Percentiles rank a stretch among this genome's conserved stretches.
These are phyloP conservation scores for Siphamia tubifer DNA, from an alignment of 2,113 vertebrate genomes.

Conservation along the genomic window DNA sequence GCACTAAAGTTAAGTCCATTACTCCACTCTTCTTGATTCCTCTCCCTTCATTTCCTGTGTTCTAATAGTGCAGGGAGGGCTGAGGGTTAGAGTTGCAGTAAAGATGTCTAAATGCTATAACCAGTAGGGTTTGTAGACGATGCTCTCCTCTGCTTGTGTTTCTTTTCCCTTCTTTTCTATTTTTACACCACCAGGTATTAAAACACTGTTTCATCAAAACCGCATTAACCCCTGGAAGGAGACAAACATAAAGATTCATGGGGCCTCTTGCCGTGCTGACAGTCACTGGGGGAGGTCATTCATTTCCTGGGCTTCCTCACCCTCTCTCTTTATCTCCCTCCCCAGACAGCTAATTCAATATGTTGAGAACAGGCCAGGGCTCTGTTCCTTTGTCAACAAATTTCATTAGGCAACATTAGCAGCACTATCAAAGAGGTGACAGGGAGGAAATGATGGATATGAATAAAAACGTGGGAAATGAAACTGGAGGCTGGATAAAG, in stretches of 20 bases:
- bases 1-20: slow-evolving; percentile 68
- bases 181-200: slow-evolving; percentile 54
- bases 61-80: too few relatives aligned
- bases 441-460: slow-evolving; percentile 60
- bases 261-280: slow-evolving; percentile 42
- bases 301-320: slow-evolving; percentile 37
- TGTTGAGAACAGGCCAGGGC: slow-evolving; percentile 37
- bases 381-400: slow-evolving; percentile 66
- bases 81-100: too few relatives aligned
- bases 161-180: neutral
- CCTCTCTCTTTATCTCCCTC: neutral
- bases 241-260: slow-evolving; percentile 67
- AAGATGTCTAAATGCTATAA: too few relatives aligned
- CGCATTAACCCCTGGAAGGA: slow-evolving; percentile 66
- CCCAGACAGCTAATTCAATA: slow-evolving; percentile 65
- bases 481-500: slow-evolving; percentile 40
- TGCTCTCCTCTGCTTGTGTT: neutral
- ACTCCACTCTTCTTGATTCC: slow-evolving; percentile 44
- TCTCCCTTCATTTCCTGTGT: too few relatives aligned
- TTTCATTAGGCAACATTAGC: slow-evolving; percentile 75
- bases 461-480: slow-evolving; percentile 55
- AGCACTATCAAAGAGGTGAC: slow-evolving; percentile 53
- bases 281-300: slow-evolving; percentile 56
- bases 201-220: slow-evolving; percentile 70
- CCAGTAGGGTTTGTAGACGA: too few relatives aligned